Percentiles rank a stretch among this genome's conserved stretches.
Evolutionary conservation across 1,140 invertebrate species (phyloP).

Genomic region (Pseudomyrmex dendroicus): DNA sequence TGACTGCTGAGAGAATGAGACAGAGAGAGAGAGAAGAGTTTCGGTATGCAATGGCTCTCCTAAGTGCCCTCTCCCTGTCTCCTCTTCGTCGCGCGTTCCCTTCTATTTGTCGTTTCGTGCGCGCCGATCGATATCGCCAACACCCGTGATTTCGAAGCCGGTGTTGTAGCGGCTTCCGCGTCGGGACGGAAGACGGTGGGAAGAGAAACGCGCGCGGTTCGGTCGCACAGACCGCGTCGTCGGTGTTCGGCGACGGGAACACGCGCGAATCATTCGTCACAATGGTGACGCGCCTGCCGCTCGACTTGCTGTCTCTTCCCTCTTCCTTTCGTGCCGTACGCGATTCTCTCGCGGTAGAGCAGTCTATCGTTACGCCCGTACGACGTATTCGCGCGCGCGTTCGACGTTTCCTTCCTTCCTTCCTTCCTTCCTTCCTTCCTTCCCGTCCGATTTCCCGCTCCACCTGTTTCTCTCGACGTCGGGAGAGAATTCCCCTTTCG

Average conservation of each 20-base stretch:
- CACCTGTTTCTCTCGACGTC: slow-evolving; percentile 37
- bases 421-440: slow-evolving; percentile 40
- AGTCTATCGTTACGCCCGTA: slow-evolving; percentile 27
- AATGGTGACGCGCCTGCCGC: slow-evolving; percentile 46
- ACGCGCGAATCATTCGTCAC: slow-evolving; percentile 54
- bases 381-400: background rate
- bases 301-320: slow-evolving; percentile 12
- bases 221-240: slow-evolving; percentile 16
- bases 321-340: background rate
- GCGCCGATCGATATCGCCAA: slow-evolving; percentile 47
- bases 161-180: slow-evolving; percentile 6
- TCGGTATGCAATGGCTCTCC: slow-evolving; percentile 41
- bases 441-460: slow-evolving; percentile 41
- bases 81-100: background rate
- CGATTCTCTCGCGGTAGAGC: slow-evolving; percentile 32
- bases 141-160: slow-evolving; percentile 53
- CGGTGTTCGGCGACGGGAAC: slow-evolving; percentile 41
- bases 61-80: slow-evolving; percentile 31
- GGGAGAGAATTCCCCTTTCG: slow-evolving; percentile 34
- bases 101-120: slow-evolving; percentile 48
- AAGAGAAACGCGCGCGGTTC: background rate
- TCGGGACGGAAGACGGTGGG: slow-evolving; percentile 16
- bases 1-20: too few relatives aligned
- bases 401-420: slow-evolving; percentile 53
- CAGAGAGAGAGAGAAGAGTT: slow-evolving; percentile 8